A percentile compares a stretch with the other conserved stretches of the same genome.
Evolutionary conservation across 1,140 invertebrate genomes (phyloP).

Genomic region (Bicyclus anynana): DNA sequence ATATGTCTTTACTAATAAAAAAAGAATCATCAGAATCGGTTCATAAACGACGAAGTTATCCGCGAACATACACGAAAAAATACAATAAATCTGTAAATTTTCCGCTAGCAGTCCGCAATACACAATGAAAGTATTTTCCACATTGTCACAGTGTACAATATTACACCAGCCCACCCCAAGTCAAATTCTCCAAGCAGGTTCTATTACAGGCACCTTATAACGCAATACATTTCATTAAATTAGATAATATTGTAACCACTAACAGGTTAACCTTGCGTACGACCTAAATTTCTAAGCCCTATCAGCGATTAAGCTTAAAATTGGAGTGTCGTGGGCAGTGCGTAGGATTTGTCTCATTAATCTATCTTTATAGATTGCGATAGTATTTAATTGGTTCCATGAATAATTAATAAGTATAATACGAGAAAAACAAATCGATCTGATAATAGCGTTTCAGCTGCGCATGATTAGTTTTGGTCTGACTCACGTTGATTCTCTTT

Average conservation of each 20-base stretch:
- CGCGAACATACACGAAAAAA: too few species aligned
- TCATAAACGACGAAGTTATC: too few species aligned
- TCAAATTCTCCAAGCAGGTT: background rate
- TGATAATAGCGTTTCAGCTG: background rate
- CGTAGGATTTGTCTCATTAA: constrained; percentile 5
- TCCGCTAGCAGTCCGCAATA: too few species aligned
- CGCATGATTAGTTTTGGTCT: background rate
- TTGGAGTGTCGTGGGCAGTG: constrained; percentile 7
- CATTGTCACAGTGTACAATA: too few species aligned
- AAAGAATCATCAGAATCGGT: too few species aligned
- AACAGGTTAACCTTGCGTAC: constrained; percentile 15
- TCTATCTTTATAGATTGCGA: constrained; percentile 4
- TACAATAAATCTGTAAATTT: too few species aligned
- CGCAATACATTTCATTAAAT: background rate
- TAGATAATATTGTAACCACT: constrained; percentile 7
- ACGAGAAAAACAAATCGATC: background rate
- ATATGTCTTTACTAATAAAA: too few species aligned
- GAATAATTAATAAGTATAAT: background rate
- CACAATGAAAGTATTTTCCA: too few species aligned
- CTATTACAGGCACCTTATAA: background rate
- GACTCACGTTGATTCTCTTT: too few species aligned
- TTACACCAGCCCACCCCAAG: background rate
- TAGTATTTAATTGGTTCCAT: background rate
- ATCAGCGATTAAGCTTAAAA: constrained; percentile 12
- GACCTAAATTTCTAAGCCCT: constrained; percentile 14